These are phyloP conservation scores for Pogonocherus hispidulus DNA, from an alignment of 2,888 invertebrate genomes.

Conservation along the genomic window DNA sequence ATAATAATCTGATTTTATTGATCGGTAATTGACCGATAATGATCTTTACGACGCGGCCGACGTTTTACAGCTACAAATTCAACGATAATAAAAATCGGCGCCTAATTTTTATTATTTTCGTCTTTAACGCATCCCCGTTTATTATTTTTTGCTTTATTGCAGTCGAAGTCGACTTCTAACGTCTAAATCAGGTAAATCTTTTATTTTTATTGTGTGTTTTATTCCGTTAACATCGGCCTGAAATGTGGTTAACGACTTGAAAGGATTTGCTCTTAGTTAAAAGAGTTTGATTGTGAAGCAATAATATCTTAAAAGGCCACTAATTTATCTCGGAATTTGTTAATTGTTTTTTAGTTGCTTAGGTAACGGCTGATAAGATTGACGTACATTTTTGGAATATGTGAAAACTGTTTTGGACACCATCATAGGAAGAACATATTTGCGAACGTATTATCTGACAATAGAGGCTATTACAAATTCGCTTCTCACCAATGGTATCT, in stretches of 20 bases:
- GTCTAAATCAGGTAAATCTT: conserved; percentile 35
- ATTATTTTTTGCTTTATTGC: conserved; percentile 27
- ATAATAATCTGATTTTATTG: conserved; percentile 62
- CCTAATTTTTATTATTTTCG: conserved; percentile 46
- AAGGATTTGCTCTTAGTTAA: conserved; percentile 29
- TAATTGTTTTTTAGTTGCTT: background rate
- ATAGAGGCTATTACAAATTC: no score
- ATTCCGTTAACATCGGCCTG: conserved; percentile 27
- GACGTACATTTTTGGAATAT: no score
- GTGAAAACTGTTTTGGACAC: no score
- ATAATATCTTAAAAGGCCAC: conserved; percentile 18
- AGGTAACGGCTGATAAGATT: no score
- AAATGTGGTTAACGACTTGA: conserved; percentile 30
- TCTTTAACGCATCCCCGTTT: conserved; percentile 12
- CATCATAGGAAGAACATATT: no score
- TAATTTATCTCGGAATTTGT: background rate
- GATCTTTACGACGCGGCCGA: conserved; percentile 60
- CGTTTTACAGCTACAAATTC: conserved; percentile 62
- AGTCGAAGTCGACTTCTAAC: conserved; percentile 26
- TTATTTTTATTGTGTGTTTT: conserved; percentile 34
- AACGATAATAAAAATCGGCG: conserved; percentile 60
- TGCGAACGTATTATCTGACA: no score
- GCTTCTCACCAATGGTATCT: no score
- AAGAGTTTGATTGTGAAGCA: conserved; percentile 39
- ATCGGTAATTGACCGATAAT: conserved; percentile 64